Base-by-base conservation (phyloP, 2,888 invertebrate species). In the Agrochola lota region DNA sequence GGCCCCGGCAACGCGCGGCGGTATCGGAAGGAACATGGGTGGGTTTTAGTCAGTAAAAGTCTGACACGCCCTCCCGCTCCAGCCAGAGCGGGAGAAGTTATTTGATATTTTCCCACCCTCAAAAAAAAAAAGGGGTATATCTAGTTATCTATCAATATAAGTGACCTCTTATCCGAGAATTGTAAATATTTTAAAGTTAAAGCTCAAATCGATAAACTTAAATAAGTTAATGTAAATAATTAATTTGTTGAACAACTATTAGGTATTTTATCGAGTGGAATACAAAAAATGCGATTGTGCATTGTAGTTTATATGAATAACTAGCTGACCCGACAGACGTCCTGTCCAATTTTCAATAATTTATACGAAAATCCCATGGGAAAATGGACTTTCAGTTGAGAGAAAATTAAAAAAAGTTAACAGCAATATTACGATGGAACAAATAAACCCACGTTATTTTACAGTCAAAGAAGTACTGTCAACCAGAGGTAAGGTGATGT, bases 401-500 rank as follows among this genome's bases (percentile, higher is more conserved):
- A 43, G 40, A 43, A 43, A 11, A 11, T 43, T 43, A 1, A 2
- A 11, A 43, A 43, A 52, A 52, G 20, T 52, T 12, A 4, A 12
- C 12, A 3, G 46, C 43, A 8, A 43, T 43, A 43, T 43, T 26
- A 12, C 8, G 63, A 63, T 35, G 23, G 0, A 35, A n/a, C 2
- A 52, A 30, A 17, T 6, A 43, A 23, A 20, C 46, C 15, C 12
- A 60, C 23, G 66, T 74, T 71, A 55, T 69, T 35, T 81, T 80
- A 43, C 68, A 76, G 81, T 84, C 15, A 57, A 30, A 66, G 74
- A 81, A 57, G 57, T 85, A 49, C 11, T 60, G 4, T 71, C 71
- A 20, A 20, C 15, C 57, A 68, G 77, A 67, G 86, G 86, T 40
- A 57, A 17, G 11, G 64, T 78, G 12, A 80, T 84, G 84, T 70